Base-by-base conservation (phyloP, 2,888 invertebrate genomes). In the Melipona beecheii region DNA sequence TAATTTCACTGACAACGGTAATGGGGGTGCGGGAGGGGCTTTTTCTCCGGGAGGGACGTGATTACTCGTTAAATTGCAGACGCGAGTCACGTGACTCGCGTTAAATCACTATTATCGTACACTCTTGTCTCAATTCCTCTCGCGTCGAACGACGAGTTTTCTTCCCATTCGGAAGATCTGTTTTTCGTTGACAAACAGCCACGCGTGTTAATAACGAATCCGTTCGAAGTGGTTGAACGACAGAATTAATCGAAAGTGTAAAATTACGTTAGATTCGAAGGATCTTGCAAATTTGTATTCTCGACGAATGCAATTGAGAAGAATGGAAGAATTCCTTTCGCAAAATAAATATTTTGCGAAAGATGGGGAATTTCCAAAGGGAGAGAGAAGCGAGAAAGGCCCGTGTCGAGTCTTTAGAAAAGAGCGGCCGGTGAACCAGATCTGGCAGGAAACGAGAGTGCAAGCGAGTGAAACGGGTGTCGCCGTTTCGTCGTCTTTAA, bases 1-100 rank as follows among this genome's bases (percentile, higher is more conserved):
- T 83, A 83, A 83, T 75, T 83, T 75, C 68, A 83, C 71, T 52
- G 83, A 81, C 81, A 83, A 83, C 81, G 81, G 66, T 49, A 81
- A 62, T 17, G 50, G 9, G 36, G 9, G 36, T 1, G 36, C 0
- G 9, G 36, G 36, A 9, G 9, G 9, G 43, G 43, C 70, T 68
- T 75, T 83, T 83, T 75, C 75, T 62, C 15, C 62, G 49, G n/a
- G n/a, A n/a, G n/a, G n/a, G n/a, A 43, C 66, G 75, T 43, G 81
- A 75, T 81, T 82, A 71, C 75, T 75, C 81, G 24, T 60, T 66
- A 52, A 31, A 19, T 68, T 15, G 58, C 71, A n/a, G 19, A 19
- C 65, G 43, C 43, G 15, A n/a, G 56, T 52, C 62, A 21, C 75
- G 68, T 36, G 6, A 62, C 27, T 49, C 75, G 2, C 52, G 17